These are phyloP conservation scores for Pristis pectinata DNA, from an alignment of 2,797 vertebrate species.

Conservation along the genomic window DNA sequence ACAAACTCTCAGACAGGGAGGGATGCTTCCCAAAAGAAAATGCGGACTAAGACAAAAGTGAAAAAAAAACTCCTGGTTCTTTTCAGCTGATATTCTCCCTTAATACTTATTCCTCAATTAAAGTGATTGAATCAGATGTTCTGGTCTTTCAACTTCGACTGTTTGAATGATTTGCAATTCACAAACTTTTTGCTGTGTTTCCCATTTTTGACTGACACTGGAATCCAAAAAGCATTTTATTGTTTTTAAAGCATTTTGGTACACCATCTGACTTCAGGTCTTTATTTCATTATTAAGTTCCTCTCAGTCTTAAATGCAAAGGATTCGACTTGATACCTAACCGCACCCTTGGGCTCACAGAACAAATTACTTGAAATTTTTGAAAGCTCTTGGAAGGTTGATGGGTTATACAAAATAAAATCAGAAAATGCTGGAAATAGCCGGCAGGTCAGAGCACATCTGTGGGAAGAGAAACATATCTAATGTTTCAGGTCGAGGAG, in stretches of 20 bases:
- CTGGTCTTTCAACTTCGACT: neutral
- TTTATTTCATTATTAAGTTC: neutral
- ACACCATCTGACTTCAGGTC: neutral
- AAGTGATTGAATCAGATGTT: neutral
- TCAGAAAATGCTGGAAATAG: too few relatives aligned
- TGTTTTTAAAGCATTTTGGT: neutral
- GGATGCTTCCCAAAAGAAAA: neutral
- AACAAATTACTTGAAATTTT: too few relatives aligned
- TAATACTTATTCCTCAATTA: neutral
- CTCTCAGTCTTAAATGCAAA: neutral
- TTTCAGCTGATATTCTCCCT: neutral
- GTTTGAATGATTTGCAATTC: neutral
- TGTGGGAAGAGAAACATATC: too few relatives aligned
- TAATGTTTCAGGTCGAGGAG: too few relatives aligned
- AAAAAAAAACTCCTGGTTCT: neutral
- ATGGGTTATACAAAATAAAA: too few relatives aligned
- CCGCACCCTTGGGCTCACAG: neutral
- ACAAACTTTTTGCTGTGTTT: neutral
- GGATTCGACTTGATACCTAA: neutral
- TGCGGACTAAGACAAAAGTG: neutral
- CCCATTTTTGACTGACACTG: neutral
- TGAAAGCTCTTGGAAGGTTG: neutral
- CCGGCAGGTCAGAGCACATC: too few relatives aligned
- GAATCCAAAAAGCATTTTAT: neutral
- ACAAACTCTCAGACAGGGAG: neutral